phyloP scores from a whole-genome alignment of 2,888 invertebrate genomes.

The Hedya salicella region DNA sequence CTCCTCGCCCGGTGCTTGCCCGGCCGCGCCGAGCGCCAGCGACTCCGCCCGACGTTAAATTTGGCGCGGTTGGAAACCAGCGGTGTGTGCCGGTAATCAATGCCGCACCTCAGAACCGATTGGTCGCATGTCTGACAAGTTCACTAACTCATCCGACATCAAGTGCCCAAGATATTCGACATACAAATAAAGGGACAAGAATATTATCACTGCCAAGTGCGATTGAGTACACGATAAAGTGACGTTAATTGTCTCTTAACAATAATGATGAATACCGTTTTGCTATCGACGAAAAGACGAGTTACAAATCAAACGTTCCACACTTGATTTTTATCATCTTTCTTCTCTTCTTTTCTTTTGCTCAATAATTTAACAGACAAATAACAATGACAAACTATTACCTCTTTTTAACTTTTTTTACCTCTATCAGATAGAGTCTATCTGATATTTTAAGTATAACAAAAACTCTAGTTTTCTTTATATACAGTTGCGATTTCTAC shows the following conservation, averaged over 20 bases:
- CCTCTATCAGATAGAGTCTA: too few relatives aligned
- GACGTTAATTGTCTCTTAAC: conserved; percentile 29
- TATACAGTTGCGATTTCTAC: too few relatives aligned
- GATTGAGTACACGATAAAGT: conserved; percentile 39
- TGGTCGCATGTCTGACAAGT: conserved; percentile 17
- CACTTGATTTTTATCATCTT: too few relatives aligned
- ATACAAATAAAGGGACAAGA: conserved; percentile 70
- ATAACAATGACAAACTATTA: too few relatives aligned
- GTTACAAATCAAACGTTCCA: conserved; percentile 4
- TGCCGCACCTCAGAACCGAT: conserved; percentile 46
- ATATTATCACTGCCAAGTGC: conserved; percentile 58
- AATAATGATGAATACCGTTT: conserved; percentile 10
- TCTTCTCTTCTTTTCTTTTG: background rate
- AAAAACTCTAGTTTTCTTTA: too few relatives aligned
- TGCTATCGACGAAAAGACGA: conserved; percentile 1
- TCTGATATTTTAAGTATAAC: too few relatives aligned
- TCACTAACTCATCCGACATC: conserved; percentile 10
- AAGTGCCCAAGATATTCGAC: conserved; percentile 58
- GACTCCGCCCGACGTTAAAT: conserved; percentile 81
- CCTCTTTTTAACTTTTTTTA: too few relatives aligned
- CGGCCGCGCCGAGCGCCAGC: conserved; percentile 66
- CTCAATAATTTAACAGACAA: too few relatives aligned
- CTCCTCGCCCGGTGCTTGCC: conserved; percentile 49
- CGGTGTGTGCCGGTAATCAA: conserved; percentile 79
- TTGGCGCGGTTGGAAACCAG: conserved; percentile 81